Evolutionary conservation across 2,797 vertebrate genomes (phyloP).

Genomic region (Acipenser oxyrinchus): DNA sequence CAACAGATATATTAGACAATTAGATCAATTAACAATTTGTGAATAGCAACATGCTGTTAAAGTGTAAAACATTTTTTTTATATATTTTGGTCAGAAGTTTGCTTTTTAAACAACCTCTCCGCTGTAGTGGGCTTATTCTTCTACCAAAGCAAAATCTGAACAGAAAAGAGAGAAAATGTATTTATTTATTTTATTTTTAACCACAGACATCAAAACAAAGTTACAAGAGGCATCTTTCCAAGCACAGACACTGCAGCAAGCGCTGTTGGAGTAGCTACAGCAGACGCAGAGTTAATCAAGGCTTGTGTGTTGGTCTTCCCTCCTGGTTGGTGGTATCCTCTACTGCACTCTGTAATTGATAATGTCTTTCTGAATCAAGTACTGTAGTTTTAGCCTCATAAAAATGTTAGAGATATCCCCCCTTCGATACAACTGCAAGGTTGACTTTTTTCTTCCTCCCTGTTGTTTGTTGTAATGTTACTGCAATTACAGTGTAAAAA

Average conservation of each 20-base stretch:
- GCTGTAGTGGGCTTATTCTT: too few species aligned
- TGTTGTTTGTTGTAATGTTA: constrained; percentile 78
- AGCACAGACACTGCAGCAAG: constrained; percentile 1
- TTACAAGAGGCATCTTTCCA: not conserved
- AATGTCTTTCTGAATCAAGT: constrained; percentile 10
- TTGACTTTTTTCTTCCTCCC: constrained; percentile 39
- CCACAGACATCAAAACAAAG: too few species aligned
- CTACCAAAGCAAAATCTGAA: not conserved
- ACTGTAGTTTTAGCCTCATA: constrained; percentile 15
- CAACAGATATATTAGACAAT: too few species aligned
- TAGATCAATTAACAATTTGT: too few species aligned
- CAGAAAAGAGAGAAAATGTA: not conserved
- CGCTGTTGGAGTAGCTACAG: constrained; percentile 16
- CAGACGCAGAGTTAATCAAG: constrained; percentile 23
- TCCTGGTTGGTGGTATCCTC: constrained; percentile 15
- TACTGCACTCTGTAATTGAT: constrained; percentile 21
- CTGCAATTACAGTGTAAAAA: constrained; percentile 85
- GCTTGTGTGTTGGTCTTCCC: constrained; percentile 26
- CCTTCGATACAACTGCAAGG: constrained; percentile 62
- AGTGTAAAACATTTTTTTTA: too few species aligned
- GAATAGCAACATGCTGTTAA: too few species aligned
- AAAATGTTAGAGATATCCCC: constrained; percentile 42
- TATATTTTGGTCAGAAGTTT: too few species aligned
- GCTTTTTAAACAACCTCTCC: too few species aligned
- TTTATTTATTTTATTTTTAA: not conserved